Conservation (phyloP, 2,797 vertebrate genomes). For the Phoeniculus purpureus region DNA sequence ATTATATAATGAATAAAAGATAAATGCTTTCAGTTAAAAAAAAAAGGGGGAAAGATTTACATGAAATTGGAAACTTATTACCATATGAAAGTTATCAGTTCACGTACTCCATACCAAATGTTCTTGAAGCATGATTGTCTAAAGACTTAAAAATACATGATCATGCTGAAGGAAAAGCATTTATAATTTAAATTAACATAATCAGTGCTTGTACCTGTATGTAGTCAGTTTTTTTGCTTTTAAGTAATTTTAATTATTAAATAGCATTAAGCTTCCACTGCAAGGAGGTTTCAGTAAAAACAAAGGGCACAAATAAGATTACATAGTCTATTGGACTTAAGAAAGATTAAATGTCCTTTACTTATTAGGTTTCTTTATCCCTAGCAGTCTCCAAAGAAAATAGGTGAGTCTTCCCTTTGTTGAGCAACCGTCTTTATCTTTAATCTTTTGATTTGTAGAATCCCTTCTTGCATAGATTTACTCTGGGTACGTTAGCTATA, state of each 20-base stretch:
- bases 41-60: neutral
- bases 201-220: slow-evolving; percentile 71
- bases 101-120: slow-evolving; percentile 40
- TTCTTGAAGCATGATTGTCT: slow-evolving; percentile 60
- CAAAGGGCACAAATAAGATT: slow-evolving; percentile 54
- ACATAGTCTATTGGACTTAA: slow-evolving; percentile 1
- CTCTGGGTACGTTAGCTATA: neutral
- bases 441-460: neutral
- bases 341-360: slow-evolving; percentile 18
- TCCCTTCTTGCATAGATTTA: neutral
- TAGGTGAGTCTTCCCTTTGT: slow-evolving; percentile 5
- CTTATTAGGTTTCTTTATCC: slow-evolving; percentile 32
- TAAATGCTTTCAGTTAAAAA: slow-evolving; percentile 23
- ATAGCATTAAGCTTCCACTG: slow-evolving; percentile 40
- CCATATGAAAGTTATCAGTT: slow-evolving; percentile 56
- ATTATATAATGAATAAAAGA: slow-evolving; percentile 67
- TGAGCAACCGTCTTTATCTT: slow-evolving; percentile 13
- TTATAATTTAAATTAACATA: slow-evolving; percentile 77
- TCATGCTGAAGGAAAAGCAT: slow-evolving; percentile 57
- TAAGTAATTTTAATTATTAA: slow-evolving; percentile 75
- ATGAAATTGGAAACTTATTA: slow-evolving; percentile 55
- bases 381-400: slow-evolving; percentile 25
- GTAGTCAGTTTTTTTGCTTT: slow-evolving; percentile 76
- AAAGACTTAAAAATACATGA: slow-evolving; percentile 69
- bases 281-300: slow-evolving; percentile 55